Conservation (phyloP, 1,140 invertebrate genomes). For the Aradophagus sp. region DNA sequence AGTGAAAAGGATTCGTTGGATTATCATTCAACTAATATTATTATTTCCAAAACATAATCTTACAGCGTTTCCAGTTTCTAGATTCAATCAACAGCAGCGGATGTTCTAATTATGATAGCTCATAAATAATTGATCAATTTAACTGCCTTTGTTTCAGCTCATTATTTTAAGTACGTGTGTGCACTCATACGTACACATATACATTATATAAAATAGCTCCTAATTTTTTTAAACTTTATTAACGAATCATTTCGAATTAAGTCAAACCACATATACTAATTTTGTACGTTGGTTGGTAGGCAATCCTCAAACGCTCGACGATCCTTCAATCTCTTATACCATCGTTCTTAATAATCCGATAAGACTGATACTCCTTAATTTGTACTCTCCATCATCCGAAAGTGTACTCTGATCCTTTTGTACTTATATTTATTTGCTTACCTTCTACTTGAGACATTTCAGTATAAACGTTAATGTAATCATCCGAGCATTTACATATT, state of each 20-base stretch:
- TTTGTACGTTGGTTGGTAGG: conserved; percentile 7
- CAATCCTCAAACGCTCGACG: conserved; percentile 6
- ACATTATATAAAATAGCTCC: too few species aligned
- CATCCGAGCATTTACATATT: too few species aligned
- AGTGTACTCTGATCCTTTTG: conserved; percentile 11
- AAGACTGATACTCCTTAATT: too few species aligned
- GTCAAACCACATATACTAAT: too few species aligned
- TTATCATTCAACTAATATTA: background rate
- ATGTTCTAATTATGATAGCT: background rate
- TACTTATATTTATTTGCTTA: conserved; percentile 32
- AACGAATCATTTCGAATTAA: too few species aligned
- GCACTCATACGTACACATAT: too few species aligned
- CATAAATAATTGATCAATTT: background rate
- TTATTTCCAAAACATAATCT: too few species aligned
- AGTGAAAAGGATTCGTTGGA: conserved; percentile 5
- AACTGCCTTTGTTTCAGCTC: conserved; percentile 11
- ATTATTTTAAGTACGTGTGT: too few species aligned
- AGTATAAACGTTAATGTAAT: conserved; percentile 44
- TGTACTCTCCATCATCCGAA: too few species aligned
- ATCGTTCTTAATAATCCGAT: too few species aligned
- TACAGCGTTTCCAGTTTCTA: conserved; percentile 1
- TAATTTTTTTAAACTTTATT: background rate
- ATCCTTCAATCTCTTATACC: too few species aligned
- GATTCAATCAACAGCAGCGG: background rate
- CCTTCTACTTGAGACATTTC: conserved; percentile 22